These are phyloP conservation scores for Metaphire vulgaris DNA, from an alignment of 1,140 invertebrate genomes.

Conservation along the genomic window DNA sequence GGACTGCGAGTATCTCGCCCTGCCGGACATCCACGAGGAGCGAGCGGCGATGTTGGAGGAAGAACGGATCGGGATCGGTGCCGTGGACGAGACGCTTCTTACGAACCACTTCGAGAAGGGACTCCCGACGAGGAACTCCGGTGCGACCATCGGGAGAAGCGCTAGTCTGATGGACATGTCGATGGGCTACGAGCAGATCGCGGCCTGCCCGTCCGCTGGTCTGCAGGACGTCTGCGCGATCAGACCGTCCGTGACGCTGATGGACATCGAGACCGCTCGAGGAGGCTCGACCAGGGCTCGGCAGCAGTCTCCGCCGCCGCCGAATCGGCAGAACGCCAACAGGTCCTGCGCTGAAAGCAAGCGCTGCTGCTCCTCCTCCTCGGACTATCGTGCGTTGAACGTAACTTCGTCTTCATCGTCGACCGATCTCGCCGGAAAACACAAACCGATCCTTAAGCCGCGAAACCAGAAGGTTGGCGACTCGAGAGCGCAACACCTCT, in stretches of 20 bases:
- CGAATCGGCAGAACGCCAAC: not conserved
- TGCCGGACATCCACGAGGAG: no score
- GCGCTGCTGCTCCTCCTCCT: not conserved
- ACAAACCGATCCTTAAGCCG: slow-evolving; percentile 21
- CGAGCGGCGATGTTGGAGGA: no score
- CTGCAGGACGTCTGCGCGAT: not conserved
- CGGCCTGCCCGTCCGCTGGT: no score
- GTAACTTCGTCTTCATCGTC: not conserved
- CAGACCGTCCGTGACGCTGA: not conserved
- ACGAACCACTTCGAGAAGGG: not conserved
- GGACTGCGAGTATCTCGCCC: no score
- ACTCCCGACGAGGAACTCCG: not conserved
- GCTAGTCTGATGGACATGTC: not conserved
- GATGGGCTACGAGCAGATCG: no score
- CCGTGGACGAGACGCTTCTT: not conserved
- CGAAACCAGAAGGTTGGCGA: slow-evolving; percentile 3
- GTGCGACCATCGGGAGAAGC: not conserved
- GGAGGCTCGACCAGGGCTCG: not conserved
- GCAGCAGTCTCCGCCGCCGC: not conserved
- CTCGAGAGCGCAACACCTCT: slow-evolving; percentile 19
- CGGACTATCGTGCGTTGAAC: not conserved
- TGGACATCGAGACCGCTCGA: not conserved
- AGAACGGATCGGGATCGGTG: no score
- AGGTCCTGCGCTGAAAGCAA: not conserved
- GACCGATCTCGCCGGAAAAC: not conserved